Evolutionary conservation across 2,888 invertebrate genomes (phyloP), one percentile per base, ranked within the genome.

Genomic region (Acleris sparsana): DNA sequence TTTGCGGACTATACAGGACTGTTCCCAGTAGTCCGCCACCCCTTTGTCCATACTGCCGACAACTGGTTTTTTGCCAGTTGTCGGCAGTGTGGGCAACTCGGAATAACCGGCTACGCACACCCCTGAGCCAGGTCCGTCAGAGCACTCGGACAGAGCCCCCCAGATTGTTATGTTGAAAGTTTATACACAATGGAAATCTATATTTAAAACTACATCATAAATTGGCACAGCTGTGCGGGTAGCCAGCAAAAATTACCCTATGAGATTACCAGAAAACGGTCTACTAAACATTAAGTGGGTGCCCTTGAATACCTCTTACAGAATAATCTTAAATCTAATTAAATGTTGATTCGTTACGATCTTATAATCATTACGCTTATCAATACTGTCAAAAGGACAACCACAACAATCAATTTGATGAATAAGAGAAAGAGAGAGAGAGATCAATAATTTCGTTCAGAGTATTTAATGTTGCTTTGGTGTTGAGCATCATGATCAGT

Each of bases 401-500:
- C 59, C 53, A 55, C 49, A 60, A 53, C n/a, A 55, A 16, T 13
- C 7, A 33, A 55, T 49, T 43, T 59, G 49, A 59, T 53, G 29
- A 44, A 29, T 55, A 55, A 29, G 39, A 13, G 25, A 25, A 6
- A 25, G 33, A 44, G 61, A 25, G 25, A 25, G 33, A 44, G 61
- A 61, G 55, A 56, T 61, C 61, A 51, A 65, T 17, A 25, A 51
- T 65, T 51, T 11, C 20, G 7, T 43, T 64, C 53, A 56, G 60
- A 56, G 60, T 60, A 65, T 65, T 60, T 25, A 44, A 58, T 18
- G 39, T 16, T 25, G 16, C 25, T 48, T 44, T 18, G 46, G 22
- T 18, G 18, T 57, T 61, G 46, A 56, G 51, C 56, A 46, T 61
- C 46, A 25, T 51, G 43, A 60, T 65, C 65, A 65, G 65, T 65